Percentiles rank a stretch among this genome's conserved stretches.
Conservation (phyloP, 1,140 invertebrate genomes). For the Geopemphigus sp. region DNA sequence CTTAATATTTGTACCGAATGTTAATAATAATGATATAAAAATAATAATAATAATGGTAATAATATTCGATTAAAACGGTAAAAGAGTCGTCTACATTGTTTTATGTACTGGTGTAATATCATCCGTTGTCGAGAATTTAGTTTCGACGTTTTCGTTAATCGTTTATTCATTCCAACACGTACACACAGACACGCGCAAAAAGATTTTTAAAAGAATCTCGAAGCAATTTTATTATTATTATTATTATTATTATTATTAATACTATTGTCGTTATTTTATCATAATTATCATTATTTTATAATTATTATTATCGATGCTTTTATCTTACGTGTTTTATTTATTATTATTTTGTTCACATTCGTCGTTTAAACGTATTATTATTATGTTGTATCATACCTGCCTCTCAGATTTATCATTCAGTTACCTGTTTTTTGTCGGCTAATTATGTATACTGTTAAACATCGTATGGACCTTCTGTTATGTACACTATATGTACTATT, state of each 20-base stretch:
- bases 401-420: conserved; percentile 7
- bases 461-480: background rate
- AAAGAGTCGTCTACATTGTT: conserved; percentile 15
- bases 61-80: background rate
- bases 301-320: conserved; percentile 40
- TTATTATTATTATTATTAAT: background rate
- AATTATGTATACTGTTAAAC: conserved; percentile 10
- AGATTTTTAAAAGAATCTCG: conserved; percentile 23
- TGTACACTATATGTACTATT: conserved; percentile 1
- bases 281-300: background rate
- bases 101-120: background rate
- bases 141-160: background rate
- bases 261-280: background rate
- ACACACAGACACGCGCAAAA: background rate
- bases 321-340: conserved; percentile 10
- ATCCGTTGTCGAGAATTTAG: conserved; percentile 9
- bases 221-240: conserved; percentile 33
- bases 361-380: conserved; percentile 22
- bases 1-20: conserved; percentile 25
- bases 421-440: conserved; percentile 17
- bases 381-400: background rate
- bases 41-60: background rate
- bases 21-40: conserved; percentile 19
- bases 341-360: conserved; percentile 31
- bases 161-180: conserved; percentile 33